These are phyloP conservation scores for Chiloscyllium plagiosum DNA, from an alignment of 2,113 vertebrate species.

Conservation along the genomic window DNA sequence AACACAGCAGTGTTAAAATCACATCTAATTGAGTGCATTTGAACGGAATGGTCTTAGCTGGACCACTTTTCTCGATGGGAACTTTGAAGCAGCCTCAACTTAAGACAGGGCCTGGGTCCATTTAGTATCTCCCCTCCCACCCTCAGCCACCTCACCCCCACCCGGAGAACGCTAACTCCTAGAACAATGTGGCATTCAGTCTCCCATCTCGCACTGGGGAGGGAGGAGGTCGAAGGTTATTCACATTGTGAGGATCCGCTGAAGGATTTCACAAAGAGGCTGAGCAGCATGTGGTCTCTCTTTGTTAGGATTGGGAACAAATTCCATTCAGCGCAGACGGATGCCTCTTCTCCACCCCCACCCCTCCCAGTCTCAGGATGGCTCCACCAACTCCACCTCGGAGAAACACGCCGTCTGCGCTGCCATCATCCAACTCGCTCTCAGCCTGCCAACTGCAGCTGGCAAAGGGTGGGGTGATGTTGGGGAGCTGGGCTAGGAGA, in stretches of 20 bases:
- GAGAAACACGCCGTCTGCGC: constrained; percentile 47
- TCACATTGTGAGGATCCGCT: constrained; percentile 66
- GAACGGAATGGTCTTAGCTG: background rate
- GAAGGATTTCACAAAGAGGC: constrained; percentile 55
- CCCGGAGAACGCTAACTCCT: too few species aligned
- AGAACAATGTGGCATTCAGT: constrained; percentile 62
- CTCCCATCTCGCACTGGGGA: constrained; percentile 62
- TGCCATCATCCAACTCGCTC: too few species aligned
- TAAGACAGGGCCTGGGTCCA: background rate
- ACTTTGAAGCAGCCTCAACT: background rate
- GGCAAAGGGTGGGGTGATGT: background rate
- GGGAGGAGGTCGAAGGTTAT: constrained; percentile 59
- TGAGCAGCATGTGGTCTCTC: constrained; percentile 54
- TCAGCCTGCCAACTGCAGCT: too few species aligned
- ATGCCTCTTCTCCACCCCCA: background rate
- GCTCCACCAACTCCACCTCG: constrained; percentile 46
- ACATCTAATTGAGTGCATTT: background rate
- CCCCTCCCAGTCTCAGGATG: background rate
- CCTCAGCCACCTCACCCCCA: too few species aligned
- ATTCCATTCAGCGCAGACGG: background rate
- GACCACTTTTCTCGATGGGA: background rate
- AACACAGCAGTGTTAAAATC: background rate
- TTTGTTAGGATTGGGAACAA: constrained; percentile 54
- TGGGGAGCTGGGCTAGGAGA: background rate
- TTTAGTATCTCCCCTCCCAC: too few species aligned